A percentile compares a stretch with the other conserved stretches of the same genome.
These are phyloP conservation scores for Blennius ocellaris DNA, from an alignment of 2,113 vertebrate species.

Conservation along the genomic window DNA sequence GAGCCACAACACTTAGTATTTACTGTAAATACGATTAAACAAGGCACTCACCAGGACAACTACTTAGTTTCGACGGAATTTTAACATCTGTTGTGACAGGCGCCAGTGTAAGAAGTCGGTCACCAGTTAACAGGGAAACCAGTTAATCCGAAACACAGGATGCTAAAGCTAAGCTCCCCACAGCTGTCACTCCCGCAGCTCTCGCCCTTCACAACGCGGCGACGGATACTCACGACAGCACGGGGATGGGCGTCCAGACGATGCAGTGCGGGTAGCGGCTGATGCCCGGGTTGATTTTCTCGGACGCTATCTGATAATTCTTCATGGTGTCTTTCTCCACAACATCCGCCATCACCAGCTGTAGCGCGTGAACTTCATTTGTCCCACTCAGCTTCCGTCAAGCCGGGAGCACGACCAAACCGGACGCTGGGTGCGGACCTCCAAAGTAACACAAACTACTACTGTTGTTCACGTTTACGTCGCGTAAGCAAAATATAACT, in stretches of 20 bases:
- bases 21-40: too few species aligned
- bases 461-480: too few species aligned
- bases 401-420: too few species aligned
- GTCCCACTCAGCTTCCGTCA: conserved; percentile 36
- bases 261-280: conserved; percentile 93
- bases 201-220: not conserved
- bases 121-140: rapidly evolving
- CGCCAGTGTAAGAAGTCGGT: not conserved
- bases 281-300: conserved; percentile 84
- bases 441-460: too few species aligned
- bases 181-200: conserved; percentile 41
- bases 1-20: too few species aligned
- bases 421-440: too few species aligned
- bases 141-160: conserved; percentile 26
- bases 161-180: conserved; percentile 43
- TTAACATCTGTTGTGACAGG: too few species aligned
- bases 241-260: conserved; percentile 97
- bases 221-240: conserved; percentile 90
- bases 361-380: conserved; percentile 71
- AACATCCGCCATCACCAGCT: conserved; percentile 93
- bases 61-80: too few species aligned
- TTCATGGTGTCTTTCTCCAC: conserved; percentile 87
- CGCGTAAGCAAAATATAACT: too few species aligned
- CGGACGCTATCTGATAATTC: conserved; percentile 82
- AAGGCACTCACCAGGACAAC: too few species aligned